Conservation (phyloP, 1,140 invertebrate genomes). For the Chelonus insularis region DNA sequence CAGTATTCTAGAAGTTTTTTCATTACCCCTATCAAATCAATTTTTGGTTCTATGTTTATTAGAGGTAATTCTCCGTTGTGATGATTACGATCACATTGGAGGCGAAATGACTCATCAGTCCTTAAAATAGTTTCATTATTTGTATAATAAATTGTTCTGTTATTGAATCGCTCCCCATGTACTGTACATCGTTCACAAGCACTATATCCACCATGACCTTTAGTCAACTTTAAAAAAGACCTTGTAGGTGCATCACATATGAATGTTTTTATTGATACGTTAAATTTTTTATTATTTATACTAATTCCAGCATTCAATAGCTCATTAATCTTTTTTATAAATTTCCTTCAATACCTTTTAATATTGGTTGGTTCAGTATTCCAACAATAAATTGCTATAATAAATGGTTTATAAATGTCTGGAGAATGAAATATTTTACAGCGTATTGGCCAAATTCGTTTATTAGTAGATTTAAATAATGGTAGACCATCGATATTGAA, state of each 20-base stretch:
- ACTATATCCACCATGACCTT: neutral
- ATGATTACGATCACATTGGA: constrained; percentile 5
- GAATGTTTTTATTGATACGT: neutral
- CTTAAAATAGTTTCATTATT: neutral
- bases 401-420: too few species aligned
- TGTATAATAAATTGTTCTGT: neutral
- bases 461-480: constrained; percentile 11
- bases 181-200: neutral
- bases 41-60: neutral
- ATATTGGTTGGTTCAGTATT: too few species aligned
- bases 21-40: constrained; percentile 18
- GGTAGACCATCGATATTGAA: constrained; percentile 18
- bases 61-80: constrained; percentile 17
- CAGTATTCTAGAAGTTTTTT: constrained; percentile 19
- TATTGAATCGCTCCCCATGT: neutral
- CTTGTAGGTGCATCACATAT: neutral
- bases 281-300: neutral
- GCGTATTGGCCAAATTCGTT: constrained; percentile 28
- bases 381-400: too few species aligned
- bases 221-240: neutral
- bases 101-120: constrained; percentile 13
- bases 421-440: constrained; percentile 14
- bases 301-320: neutral
- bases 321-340: neutral
- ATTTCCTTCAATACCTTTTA: neutral